Conservation (phyloP, 2,888 invertebrate genomes). For the Endomychus coccineus region DNA sequence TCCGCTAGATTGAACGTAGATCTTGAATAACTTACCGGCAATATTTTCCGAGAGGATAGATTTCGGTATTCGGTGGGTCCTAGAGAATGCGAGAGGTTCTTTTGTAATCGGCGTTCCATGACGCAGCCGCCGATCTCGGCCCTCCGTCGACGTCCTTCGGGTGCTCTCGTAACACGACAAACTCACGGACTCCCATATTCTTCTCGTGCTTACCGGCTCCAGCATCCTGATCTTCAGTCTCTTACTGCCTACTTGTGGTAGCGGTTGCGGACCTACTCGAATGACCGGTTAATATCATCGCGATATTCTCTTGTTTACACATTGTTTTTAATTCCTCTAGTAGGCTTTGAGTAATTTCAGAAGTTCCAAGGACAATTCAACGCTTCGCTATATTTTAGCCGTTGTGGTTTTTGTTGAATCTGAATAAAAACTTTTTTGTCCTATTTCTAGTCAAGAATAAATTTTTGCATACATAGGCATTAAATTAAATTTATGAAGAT, state of each 20-base stretch:
- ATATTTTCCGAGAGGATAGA: constrained; percentile 33
- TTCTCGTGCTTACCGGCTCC: constrained; percentile 29
- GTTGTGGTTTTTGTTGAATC: no score
- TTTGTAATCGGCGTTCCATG: constrained; percentile 1
- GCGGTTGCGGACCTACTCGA: constrained; percentile 23
- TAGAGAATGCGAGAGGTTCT: not conserved
- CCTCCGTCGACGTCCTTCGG: constrained; percentile 25
- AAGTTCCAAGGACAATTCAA: no score
- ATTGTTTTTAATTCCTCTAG: constrained; percentile 8
- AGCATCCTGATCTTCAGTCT: constrained; percentile 36
- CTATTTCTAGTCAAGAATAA: no score
- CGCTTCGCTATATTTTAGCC: no score
- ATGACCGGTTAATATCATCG: constrained; percentile 10
- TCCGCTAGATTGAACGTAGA: constrained; percentile 39
- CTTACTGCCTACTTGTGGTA: constrained; percentile 25
- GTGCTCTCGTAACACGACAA: constrained; percentile 48
- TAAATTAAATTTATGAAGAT: not conserved
- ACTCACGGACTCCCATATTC: constrained; percentile 40
- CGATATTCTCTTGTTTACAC: constrained; percentile 6
- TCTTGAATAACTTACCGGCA: constrained; percentile 31
- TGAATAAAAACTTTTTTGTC: no score
- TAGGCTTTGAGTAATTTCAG: no score
- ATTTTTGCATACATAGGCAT: no score
- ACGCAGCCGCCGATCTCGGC: constrained; percentile 23
- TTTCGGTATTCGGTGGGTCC: constrained; percentile 19